Percentiles rank a stretch among this genome's conserved stretches.
Conservation (phyloP, 1,140 invertebrate species). For the Scaptodrosophila lebanonensis region DNA sequence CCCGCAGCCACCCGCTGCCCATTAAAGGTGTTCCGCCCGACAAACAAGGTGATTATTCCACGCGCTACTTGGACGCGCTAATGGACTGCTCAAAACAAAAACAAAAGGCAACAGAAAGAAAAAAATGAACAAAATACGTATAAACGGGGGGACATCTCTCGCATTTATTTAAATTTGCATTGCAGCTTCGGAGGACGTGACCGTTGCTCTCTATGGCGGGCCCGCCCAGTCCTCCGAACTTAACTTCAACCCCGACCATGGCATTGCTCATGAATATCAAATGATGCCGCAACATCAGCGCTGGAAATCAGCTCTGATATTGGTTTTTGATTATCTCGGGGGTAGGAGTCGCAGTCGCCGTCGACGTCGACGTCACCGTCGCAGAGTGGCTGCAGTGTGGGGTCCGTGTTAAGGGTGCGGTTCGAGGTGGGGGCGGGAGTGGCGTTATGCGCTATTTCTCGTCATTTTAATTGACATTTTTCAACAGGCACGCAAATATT, state of each 20-base stretch:
- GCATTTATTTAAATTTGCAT: conserved; percentile 63
- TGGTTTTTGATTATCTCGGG: conserved; percentile 58
- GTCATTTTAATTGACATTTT: no score
- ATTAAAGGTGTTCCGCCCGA: conserved; percentile 65
- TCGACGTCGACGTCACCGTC: conserved; percentile 6
- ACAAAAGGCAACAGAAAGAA: conserved; percentile 4
- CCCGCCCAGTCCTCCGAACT: conserved; percentile 23
- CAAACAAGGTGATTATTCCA: conserved; percentile 69
- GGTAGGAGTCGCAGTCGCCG: conserved; percentile 22
- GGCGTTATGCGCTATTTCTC: no score
- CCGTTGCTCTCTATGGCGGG: no score
- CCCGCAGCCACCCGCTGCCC: background rate
- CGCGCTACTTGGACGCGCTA: conserved; percentile 57
- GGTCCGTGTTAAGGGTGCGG: no score
- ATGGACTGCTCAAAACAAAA: conserved; percentile 40
- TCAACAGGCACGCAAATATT: no score
- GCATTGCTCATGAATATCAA: conserved; percentile 56
- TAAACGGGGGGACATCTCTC: conserved; percentile 26
- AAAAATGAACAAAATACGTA: conserved; percentile 10
- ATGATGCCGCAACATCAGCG: conserved; percentile 43
- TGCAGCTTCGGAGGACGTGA: conserved; percentile 53
- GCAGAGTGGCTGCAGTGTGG: no score
- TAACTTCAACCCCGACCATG: conserved; percentile 13
- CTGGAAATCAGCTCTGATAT: conserved; percentile 54
- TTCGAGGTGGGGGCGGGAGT: no score